phyloP scores from a whole-genome alignment of 2,797 vertebrate genomes.

The Neoniphon sammara region DNA sequence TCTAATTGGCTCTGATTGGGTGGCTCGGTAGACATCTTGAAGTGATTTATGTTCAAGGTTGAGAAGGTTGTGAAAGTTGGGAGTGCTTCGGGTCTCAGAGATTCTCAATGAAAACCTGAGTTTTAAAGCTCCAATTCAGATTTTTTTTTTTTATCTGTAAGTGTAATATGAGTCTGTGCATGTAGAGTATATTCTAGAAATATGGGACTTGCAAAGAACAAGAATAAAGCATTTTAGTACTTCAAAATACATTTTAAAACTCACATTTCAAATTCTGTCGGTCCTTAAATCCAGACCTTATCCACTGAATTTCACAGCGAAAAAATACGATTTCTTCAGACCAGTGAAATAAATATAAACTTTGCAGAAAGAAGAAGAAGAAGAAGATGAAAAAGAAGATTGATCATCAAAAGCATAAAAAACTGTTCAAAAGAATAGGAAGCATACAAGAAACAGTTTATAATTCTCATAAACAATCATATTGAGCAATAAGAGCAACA shows the following conservation, averaged over 20 bases:
- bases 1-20: conserved; percentile 76
- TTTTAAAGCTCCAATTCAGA: conserved; percentile 40
- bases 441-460: neutral
- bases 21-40: conserved; percentile 74
- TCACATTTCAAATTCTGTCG: neutral
- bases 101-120: conserved; percentile 53
- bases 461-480: neutral
- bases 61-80: conserved; percentile 55
- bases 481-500: neutral
- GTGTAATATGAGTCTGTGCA: conserved; percentile 33
- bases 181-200: conserved; percentile 30
- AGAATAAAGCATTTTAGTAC: conserved; percentile 14
- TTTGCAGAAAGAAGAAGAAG: too few relatives aligned
- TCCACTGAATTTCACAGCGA: too few relatives aligned
- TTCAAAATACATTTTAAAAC: conserved; percentile 26
- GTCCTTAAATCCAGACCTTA: neutral
- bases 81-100: conserved; percentile 31
- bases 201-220: conserved; percentile 15
- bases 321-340: too few relatives aligned
- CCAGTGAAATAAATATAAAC: too few relatives aligned
- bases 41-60: conserved; percentile 77
- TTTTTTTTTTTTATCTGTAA: conserved; percentile 40
- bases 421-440: neutral
- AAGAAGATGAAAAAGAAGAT: too few relatives aligned
- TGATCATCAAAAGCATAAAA: neutral